Evolutionary conservation across 2,888 invertebrate species (phyloP).

Genomic region (Argyra leucocephala): DNA sequence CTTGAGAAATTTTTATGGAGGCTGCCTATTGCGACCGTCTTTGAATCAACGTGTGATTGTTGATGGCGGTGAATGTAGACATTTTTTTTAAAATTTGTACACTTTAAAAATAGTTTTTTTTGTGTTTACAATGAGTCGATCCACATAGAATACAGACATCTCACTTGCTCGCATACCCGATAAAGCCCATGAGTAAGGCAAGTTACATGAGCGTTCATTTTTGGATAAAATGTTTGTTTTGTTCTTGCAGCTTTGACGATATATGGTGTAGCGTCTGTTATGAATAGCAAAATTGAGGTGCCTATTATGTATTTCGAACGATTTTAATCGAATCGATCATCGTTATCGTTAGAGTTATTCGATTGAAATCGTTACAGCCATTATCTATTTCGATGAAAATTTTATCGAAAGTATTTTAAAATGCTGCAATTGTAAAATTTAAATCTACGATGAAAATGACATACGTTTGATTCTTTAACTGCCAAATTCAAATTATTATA

Average conservation of each 20-base stretch:
- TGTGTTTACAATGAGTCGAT: constrained; percentile 9
- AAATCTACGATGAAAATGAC: no score
- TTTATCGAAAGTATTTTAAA: no score
- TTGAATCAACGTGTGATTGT: constrained; percentile 31
- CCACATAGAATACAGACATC: constrained; percentile 9
- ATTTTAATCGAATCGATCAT: no score
- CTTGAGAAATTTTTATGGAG: no score
- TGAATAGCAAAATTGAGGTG: constrained; percentile 9
- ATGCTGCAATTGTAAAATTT: no score
- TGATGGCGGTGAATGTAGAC: constrained; percentile 28
- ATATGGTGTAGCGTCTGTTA: constrained; percentile 15
- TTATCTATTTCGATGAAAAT: no score
- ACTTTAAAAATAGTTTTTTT: constrained; percentile 15
- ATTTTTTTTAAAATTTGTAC: neutral
- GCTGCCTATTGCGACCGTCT: no score
- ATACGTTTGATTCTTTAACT: no score
- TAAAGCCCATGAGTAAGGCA: constrained; percentile 13
- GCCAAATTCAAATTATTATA: no score
- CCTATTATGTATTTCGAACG: no score
- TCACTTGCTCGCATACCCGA: constrained; percentile 12
- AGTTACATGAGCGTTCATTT: constrained; percentile 13
- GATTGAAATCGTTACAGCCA: no score
- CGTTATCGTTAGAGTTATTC: no score
- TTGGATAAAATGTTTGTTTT: constrained; percentile 12
- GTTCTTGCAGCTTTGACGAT: constrained; percentile 14